phyloP scores from a whole-genome alignment of 2,888 invertebrate genomes.

The Patella pellucida region DNA sequence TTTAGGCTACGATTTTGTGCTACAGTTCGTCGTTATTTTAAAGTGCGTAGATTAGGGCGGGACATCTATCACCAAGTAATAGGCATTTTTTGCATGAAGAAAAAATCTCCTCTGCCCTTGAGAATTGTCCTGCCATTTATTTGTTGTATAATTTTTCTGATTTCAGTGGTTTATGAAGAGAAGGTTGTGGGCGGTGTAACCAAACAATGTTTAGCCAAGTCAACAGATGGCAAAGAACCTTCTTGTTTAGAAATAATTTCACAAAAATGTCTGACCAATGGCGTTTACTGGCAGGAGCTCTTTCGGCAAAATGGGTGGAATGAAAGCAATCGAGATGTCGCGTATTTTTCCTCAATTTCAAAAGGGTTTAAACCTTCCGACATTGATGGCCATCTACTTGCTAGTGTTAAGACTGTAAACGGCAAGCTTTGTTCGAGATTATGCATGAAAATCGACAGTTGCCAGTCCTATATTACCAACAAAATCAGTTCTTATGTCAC shows the following conservation, averaged over 20 bases:
- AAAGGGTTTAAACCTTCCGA: conserved; percentile 32
- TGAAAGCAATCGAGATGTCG: conserved; percentile 33
- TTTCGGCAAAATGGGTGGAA: conserved; percentile 37
- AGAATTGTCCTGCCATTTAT: neutral
- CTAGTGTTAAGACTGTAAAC: conserved; percentile 34
- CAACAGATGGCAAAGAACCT: conserved; percentile 21
- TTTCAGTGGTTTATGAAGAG: conserved; percentile 33
- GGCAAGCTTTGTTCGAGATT: conserved; percentile 40
- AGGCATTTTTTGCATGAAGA: no score
- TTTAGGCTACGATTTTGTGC: no score
- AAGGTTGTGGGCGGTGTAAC: conserved; percentile 25
- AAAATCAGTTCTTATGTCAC: conserved; percentile 18
- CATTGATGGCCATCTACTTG: conserved; percentile 25
- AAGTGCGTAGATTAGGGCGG: no score
- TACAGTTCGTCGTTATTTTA: no score
- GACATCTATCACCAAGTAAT: no score
- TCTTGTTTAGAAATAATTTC: conserved; percentile 31
- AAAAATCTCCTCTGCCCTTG: no score
- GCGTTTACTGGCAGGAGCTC: conserved; percentile 31
- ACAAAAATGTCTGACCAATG: conserved; percentile 31
- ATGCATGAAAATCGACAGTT: conserved; percentile 44
- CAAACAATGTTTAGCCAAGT: conserved; percentile 32
- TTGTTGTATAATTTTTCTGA: neutral
- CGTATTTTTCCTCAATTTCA: conserved; percentile 37
- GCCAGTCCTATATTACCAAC: conserved; percentile 38